These are phyloP conservation scores for Trogon melanurus DNA, from an alignment of 2,113 vertebrate species.

Conservation along the genomic window DNA sequence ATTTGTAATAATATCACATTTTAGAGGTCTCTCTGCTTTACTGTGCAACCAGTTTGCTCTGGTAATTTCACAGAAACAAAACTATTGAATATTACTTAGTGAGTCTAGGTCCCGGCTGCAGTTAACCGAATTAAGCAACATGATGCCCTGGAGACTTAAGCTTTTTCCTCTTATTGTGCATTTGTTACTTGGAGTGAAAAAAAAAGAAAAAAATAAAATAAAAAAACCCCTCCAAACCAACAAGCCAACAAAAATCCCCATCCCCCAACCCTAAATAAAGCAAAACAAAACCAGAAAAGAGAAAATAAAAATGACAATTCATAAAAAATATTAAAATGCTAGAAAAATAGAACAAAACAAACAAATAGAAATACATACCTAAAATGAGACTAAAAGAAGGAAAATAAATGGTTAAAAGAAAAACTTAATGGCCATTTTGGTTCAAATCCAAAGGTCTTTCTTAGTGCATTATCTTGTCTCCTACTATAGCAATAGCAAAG, in stretches of 20 bases:
- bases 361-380: not conserved
- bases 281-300: not conserved
- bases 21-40: not conserved
- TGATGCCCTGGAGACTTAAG: not conserved
- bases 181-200: not conserved
- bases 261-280: not conserved
- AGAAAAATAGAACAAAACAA: not conserved
- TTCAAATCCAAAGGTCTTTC: not conserved
- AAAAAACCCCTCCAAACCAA: not conserved
- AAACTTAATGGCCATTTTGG: not conserved
- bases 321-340: not conserved
- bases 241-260: rapidly evolving
- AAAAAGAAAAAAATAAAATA: rapidly evolving
- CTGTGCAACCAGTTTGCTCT: not conserved
- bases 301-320: not conserved
- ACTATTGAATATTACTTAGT: not conserved
- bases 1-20: not conserved
- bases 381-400: not conserved
- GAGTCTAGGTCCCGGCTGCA: not conserved
- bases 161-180: not conserved
- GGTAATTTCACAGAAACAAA: not conserved
- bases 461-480: not conserved
- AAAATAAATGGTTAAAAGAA: not conserved
- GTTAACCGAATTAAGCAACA: not conserved
- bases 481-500: not conserved